Conservation (phyloP, 30 jellyfish, hydroid and myxozoan genomes). For the Nemopilema nomurai region DNA sequence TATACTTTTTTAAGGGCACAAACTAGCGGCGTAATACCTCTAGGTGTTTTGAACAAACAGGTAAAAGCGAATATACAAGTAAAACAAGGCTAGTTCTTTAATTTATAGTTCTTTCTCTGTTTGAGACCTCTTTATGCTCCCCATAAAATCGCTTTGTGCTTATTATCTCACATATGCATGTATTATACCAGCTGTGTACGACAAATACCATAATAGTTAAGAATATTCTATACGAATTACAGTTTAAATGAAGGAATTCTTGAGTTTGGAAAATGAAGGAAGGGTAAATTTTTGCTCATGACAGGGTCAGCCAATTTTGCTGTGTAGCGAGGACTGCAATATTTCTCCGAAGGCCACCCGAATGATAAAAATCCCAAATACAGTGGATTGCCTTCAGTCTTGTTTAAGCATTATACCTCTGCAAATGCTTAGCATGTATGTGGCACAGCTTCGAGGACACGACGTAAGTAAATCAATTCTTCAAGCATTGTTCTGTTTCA, state of each 20-base stretch:
- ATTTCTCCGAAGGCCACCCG: slow-evolving; percentile 7
- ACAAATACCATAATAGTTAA: too few relatives aligned
- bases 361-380: slow-evolving; percentile 59
- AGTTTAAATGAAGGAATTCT: too few relatives aligned
- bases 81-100: not conserved
- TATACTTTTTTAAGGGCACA: too few relatives aligned
- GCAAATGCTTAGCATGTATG: slow-evolving; percentile 80
- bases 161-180: too few relatives aligned
- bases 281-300: not conserved
- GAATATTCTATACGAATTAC: too few relatives aligned
- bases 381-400: slow-evolving; percentile 88
- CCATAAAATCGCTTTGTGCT: too few relatives aligned
- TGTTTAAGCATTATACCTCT: slow-evolving; percentile 78
- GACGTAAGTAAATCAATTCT: slow-evolving; percentile 62
- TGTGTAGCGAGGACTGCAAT: slow-evolving; percentile 62
- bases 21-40: too few relatives aligned
- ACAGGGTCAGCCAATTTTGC: slow-evolving; percentile 67
- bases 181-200: too few relatives aligned
- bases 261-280: not conserved
- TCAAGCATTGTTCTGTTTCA: too few relatives aligned
- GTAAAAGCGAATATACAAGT: not conserved
- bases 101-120: too few relatives aligned
- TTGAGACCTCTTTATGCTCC: too few relatives aligned
- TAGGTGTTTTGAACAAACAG: not conserved
- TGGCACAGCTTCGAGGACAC: slow-evolving; percentile 71